Evolutionary conservation across 2,113 vertebrate species (phyloP).

Genomic region (Dolichallabes microphthalmus): DNA sequence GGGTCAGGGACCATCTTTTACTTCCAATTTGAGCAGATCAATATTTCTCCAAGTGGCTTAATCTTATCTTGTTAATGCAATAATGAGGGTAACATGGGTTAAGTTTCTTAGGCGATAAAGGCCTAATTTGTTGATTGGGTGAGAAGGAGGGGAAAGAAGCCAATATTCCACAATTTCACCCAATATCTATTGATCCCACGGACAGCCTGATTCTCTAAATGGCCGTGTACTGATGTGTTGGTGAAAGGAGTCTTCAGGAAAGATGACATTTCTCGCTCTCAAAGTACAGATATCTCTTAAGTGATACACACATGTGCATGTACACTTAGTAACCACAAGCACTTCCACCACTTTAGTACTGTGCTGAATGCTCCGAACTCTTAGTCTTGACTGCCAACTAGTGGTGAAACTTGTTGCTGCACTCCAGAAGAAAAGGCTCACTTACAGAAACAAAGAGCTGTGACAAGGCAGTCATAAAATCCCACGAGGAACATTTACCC

Average conservation of each 20-base stretch:
- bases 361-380: slow-evolving; percentile 20
- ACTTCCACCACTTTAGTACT: not conserved
- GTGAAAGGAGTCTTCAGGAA: slow-evolving; percentile 2
- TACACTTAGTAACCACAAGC: slow-evolving; percentile 21
- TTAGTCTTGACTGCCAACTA: slow-evolving; percentile 52
- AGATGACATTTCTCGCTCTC: not conserved
- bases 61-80: slow-evolving; percentile 55
- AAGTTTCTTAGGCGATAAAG: slow-evolving; percentile 47
- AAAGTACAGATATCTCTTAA: not conserved
- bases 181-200: slow-evolving; percentile 49
- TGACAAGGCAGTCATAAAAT: slow-evolving; percentile 1
- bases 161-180: slow-evolving; percentile 31
- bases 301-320: slow-evolving; percentile 1
- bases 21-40: slow-evolving; percentile 53
- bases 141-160: not conserved
- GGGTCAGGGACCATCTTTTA: slow-evolving; percentile 51
- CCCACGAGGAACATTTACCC: not conserved
- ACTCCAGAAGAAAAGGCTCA: not conserved
- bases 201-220: slow-evolving; percentile 30
- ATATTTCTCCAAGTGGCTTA: slow-evolving; percentile 53
- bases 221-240: not conserved
- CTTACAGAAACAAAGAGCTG: not conserved
- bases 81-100: slow-evolving; percentile 53
- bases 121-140: slow-evolving; percentile 45
- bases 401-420: slow-evolving; percentile 26